These are phyloP conservation scores for Branchinecta lynchi DNA, from an alignment of 1,140 invertebrate species.

Conservation along the genomic window DNA sequence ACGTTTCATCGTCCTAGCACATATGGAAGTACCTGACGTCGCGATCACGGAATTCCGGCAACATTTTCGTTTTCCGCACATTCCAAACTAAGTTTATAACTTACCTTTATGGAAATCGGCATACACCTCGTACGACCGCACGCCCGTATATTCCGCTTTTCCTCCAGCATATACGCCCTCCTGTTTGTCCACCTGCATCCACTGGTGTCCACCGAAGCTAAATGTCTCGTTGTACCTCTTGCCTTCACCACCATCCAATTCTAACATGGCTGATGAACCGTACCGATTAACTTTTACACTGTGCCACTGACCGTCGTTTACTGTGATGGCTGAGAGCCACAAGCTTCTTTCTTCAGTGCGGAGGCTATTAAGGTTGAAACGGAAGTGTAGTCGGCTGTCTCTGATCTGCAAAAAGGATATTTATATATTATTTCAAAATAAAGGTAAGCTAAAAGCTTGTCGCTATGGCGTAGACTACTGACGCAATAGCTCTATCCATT, in stretches of 20 bases:
- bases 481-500: too few relatives aligned
- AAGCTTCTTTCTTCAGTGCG: slow-evolving; percentile 74
- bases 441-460: too few relatives aligned
- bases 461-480: too few relatives aligned
- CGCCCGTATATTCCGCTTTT: slow-evolving; percentile 84
- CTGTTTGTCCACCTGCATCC: slow-evolving; percentile 80
- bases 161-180: slow-evolving; percentile 87
- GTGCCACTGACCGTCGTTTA: slow-evolving; percentile 96
- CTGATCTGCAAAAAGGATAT: slow-evolving; percentile 43
- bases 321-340: slow-evolving; percentile 70
- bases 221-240: slow-evolving; percentile 86
- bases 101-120: slow-evolving; percentile 84
- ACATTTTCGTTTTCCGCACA: background rate
- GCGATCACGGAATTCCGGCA: too few relatives aligned
- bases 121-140: slow-evolving; percentile 79
- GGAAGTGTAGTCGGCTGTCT: slow-evolving; percentile 71
- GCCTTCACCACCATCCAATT: slow-evolving; percentile 87
- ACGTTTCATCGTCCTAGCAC: too few relatives aligned
- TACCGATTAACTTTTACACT: slow-evolving; percentile 63
- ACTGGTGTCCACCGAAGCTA: slow-evolving; percentile 74
- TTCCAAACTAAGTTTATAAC: slow-evolving; percentile 16
- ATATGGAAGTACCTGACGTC: too few relatives aligned
- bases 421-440: too few relatives aligned
- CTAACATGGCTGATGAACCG: slow-evolving; percentile 81
- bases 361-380: slow-evolving; percentile 81